Evolutionary conservation across 2,888 invertebrate genomes (phyloP).

Genomic region (Caenorhabditis japonica): DNA sequence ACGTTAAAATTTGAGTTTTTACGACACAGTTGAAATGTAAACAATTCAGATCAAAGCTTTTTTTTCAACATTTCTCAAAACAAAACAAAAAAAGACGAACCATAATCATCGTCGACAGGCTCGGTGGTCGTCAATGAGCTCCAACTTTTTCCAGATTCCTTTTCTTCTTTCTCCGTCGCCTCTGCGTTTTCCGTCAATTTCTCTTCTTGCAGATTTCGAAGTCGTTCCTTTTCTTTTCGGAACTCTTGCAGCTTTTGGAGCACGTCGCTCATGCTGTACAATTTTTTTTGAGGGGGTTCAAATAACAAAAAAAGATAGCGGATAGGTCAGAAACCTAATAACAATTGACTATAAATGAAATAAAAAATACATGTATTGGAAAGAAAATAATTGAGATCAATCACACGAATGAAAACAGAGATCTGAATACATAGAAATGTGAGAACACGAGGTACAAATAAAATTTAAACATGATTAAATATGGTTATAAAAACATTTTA

Average conservation of each 20-base stretch:
- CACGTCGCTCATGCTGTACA: constrained; percentile 16
- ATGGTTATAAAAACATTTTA: constrained; percentile 1
- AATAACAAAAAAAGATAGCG: neutral
- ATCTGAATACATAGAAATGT: too few relatives aligned
- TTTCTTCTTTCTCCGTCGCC: neutral
- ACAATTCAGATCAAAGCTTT: too few relatives aligned
- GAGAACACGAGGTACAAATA: too few relatives aligned
- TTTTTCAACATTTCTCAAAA: too few relatives aligned
- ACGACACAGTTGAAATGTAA: too few relatives aligned
- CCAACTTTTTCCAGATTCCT: constrained; percentile 14
- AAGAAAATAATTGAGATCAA: neutral
- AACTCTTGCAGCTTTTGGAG: constrained; percentile 39
- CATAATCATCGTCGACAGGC: constrained; percentile 31
- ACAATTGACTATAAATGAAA: neutral
- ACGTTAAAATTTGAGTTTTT: too few relatives aligned
- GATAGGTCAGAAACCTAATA: neutral
- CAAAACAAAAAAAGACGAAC: constrained; percentile 10
- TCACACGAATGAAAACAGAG: neutral
- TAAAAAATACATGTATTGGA: neutral
- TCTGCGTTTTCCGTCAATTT: constrained; percentile 3
- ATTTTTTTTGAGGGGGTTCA: neutral
- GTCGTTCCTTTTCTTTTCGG: constrained; percentile 26
- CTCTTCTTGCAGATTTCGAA: constrained; percentile 13
- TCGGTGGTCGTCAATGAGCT: constrained; percentile 25
- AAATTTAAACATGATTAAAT: too few relatives aligned